Base-by-base conservation (phyloP, 2,888 invertebrate genomes). In the Eledone cirrhosa region DNA sequence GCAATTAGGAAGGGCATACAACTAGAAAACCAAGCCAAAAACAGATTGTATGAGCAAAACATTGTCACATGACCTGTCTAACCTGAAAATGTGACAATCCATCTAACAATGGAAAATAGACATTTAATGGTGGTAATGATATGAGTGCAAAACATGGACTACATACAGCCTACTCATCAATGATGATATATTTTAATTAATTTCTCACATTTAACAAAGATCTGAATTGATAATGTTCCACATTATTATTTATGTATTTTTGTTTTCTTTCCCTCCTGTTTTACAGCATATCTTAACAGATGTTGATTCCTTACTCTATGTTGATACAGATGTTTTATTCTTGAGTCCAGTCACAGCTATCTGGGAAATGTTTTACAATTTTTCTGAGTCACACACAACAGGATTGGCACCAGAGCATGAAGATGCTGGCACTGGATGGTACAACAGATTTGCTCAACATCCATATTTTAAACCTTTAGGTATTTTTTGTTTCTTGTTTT, bases 361-460 rank as follows among this genome's bases (percentile, higher is more conserved):
- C 48, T 98, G 97, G 97, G 90, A 92, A n/a, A 93, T 94, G 89
- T 97, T 98, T 88, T 90, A 92, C 24, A 91, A 92, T 82, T 97
- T 98, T 92, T 97, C 97, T 91, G 92, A 93, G 27, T 94, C 94
- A 63, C 98, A 98, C 89, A 93, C 97, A 88, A 96, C 97, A 31
- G 97, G 95, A 0, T 92, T 98, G 86, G 93, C 95, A 24, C 94
- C 96, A 0, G 98, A 98, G 91, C 95, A 96, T 90, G 97, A 98
- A 89, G 96, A 96, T 89, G 78, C 94, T n/a, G 95, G 95, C 89
- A 94, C 95, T 74, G 97, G 97, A 19, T 98, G 98, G 98, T 98
- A 98, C 90, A 96, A 97, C 87, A 92, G 97, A 84, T 98, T 98
- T 92, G 97, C 97, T 0, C 94, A 95, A 83, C 98, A 98, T 92